Base-by-base conservation (phyloP, 2,113 vertebrate genomes). In the Corynorhinus townsendii region DNA sequence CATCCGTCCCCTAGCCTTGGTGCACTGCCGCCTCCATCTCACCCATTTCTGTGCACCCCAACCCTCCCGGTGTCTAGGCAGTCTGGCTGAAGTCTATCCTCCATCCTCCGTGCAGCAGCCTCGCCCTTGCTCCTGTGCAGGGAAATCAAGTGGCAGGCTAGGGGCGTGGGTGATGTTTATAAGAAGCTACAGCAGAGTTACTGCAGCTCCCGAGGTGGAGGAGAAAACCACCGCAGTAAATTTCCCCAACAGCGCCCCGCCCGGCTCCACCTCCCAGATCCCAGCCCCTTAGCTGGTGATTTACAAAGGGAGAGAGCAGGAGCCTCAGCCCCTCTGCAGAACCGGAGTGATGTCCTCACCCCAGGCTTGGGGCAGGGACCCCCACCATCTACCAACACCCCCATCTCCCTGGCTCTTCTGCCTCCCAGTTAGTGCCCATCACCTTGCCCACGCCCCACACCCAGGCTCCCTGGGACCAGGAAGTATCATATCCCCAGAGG, bases 221-320 rank as follows among this genome's bases (percentile, higher is more conserved):
- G 43, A 95, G 86, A 94, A 96, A 83, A 95, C 66, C 81, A 85
- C 43, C 0, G 28, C 94, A 77, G 66, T 95, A 86, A 96, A 94
- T 96, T 95, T 94, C 79, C 82, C 95, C 66, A 49, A 7, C 75
- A 54, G 77, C 1, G 0, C 38, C 90, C 89, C 3, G 9, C 92
- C 69, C 3, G 0, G 59, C 90, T 93, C 96, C 92, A 92, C 87
- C 95, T 83, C 72, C 84, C 5, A 11, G 59, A 93, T 93, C 84
- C 71, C 52, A 82, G 84, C 49, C 84, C 87, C 93, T 95, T 94
- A 87, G 71, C 89, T n/a, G 5, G 1, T 88, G 95, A 96, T 91
- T 97, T 90, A 96, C 52, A 83, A 62, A 59, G 2, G 9, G 4
- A 93, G 59, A 76, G 22, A 79, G 40, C 12, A 4, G 33, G 38